Evolutionary conservation across 2,797 vertebrate species (phyloP), one percentile per base, ranked within the genome.

Genomic region (Gastrophryne carolinensis): DNA sequence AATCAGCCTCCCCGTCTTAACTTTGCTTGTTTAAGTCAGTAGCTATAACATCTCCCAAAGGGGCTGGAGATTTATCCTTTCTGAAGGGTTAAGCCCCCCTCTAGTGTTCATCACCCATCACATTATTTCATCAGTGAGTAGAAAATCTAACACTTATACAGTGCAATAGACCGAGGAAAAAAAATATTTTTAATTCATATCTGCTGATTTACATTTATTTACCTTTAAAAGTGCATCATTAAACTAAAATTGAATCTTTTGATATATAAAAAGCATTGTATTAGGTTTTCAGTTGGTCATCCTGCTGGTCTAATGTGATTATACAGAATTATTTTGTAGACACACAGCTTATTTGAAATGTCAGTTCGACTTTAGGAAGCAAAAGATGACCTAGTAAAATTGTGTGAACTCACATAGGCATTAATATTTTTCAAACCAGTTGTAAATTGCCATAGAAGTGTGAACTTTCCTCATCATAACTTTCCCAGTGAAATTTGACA

Each of bases 41-140:
- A 85, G 89, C 89, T 88, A 80, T 79, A 27, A 9, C 58, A 71
- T 80, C 82, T 91, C 84, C 86, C 86, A 84, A 82, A 86, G 84
- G 86, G 82, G 82, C 84, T 84, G 78, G 83, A 83, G 83, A 83
- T 83, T 85, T 83, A 80, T 82, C 79, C 87, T 86, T 90, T 82
- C 89, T 86, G 87, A 91, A 92, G 83, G 93, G 94, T 79, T 95
- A 96, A 99, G 94, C 92, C 95, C 95, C 96, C 96, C 95, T 96
- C 96, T 98, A 99, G 96, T 94, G 96, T 98, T 96, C 94, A 89
- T 79, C 89, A 86, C 84, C 86, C 80, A 89, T 87, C 85, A 84
- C 79, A 81, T 86, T 87, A 89, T 90, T 86, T 80, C 76, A 86
- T 67, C 60, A 82, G 84, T 81, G 83, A 83, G 78, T 81, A 80